A percentile compares a stretch with the other conserved stretches of the same genome.
Evolutionary conservation across 92 coral and sea anemone genomes (phyloP).

Genomic region (Phenganax marumi): DNA sequence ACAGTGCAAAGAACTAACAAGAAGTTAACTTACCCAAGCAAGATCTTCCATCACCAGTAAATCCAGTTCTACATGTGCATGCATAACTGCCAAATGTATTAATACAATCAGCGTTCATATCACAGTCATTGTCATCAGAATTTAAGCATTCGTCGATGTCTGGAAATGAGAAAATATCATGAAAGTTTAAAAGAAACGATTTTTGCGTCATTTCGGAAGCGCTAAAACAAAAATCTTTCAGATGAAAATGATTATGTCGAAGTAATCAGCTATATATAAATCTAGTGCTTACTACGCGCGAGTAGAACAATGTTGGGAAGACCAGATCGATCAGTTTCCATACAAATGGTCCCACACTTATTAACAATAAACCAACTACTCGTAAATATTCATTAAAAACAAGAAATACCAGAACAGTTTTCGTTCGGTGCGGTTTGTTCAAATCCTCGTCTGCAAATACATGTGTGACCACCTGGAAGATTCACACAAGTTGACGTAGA

Average conservation of each 20-base stretch:
- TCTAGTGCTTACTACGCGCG: no score
- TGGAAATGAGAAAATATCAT: not conserved
- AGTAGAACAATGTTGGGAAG: no score
- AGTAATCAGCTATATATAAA: no score
- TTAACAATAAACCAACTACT: no score
- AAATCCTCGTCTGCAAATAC: constrained; percentile 27
- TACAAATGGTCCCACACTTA: no score
- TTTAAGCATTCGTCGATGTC: not conserved
- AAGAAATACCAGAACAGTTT: constrained; percentile 16
- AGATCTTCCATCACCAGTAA: constrained; percentile 66
- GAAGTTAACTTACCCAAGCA: constrained; percentile 8
- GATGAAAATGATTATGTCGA: no score
- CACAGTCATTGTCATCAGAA: not conserved
- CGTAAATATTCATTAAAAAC: no score
- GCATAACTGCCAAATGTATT: constrained; percentile 62
- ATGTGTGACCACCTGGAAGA: constrained; percentile 12
- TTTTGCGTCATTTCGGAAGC: not conserved
- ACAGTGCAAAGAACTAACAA: not conserved
- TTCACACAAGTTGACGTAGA: constrained; percentile 26
- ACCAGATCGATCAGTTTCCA: no score
- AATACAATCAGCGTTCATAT: constrained; percentile 58
- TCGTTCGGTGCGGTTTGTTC: not conserved
- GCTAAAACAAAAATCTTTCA: not conserved
- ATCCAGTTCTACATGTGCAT: constrained; percentile 69
- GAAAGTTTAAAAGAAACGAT: not conserved